phyloP scores from a whole-genome alignment of 2,888 invertebrate species.

The Furcula furcula region DNA sequence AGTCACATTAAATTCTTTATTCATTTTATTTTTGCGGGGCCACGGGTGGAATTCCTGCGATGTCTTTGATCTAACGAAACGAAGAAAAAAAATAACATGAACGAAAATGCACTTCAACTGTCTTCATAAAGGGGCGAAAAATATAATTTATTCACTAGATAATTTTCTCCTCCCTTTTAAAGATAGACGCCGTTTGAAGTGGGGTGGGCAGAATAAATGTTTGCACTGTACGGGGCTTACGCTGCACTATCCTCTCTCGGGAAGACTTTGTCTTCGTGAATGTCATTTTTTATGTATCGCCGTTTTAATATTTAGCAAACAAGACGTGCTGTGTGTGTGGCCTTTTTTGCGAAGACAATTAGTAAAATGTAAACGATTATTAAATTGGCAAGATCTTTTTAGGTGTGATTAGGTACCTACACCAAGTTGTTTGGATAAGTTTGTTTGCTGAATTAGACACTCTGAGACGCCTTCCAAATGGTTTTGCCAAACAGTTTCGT shows the following conservation, averaged over 20 bases:
- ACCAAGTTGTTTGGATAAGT: no score
- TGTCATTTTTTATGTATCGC: conserved; percentile 26
- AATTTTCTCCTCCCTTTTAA: conserved; percentile 77
- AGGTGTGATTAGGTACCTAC: no score
- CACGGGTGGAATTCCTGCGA: conserved; percentile 69
- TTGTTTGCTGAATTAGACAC: no score
- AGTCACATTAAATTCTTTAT: conserved; percentile 77
- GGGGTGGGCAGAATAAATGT: conserved; percentile 66
- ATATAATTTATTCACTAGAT: conserved; percentile 82
- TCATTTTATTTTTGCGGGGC: conserved; percentile 74
- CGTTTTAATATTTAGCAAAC: conserved; percentile 28
- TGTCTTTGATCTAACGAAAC: conserved; percentile 74
- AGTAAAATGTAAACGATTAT: no score
- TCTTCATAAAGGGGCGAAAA: conserved; percentile 78
- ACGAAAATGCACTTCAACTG: conserved; percentile 79
- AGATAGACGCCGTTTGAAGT: conserved; percentile 65
- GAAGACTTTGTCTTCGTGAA: conserved; percentile 40
- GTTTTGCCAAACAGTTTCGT: no score
- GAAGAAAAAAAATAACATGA: conserved; percentile 69
- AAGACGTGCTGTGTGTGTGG: no score
- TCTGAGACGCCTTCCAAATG: no score
- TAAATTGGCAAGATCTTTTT: no score
- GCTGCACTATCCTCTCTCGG: conserved; percentile 33
- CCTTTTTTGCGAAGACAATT: no score
- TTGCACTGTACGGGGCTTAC: conserved; percentile 52